Percentiles rank a stretch among this genome's conserved stretches.
Conservation (phyloP, 2,113 vertebrate genomes). For the Ardeotis arabs region DNA sequence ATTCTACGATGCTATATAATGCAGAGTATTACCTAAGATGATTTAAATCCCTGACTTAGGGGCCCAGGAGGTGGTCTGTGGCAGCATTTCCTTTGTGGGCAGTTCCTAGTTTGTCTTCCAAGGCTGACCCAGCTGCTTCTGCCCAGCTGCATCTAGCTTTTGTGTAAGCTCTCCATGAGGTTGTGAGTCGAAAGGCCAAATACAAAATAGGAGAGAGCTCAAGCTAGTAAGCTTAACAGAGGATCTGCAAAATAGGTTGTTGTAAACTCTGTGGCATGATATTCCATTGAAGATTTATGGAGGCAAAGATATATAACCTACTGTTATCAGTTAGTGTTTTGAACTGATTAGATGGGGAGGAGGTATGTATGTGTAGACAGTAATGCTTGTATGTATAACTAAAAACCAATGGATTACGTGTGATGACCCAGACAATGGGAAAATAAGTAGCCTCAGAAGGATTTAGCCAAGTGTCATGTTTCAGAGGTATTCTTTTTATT, state of each 20-base stretch:
- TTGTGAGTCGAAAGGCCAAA: background rate
- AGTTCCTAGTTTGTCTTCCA: background rate
- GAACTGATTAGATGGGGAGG: background rate
- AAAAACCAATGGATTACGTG: background rate
- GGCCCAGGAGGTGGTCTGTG: no score
- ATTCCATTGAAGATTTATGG: background rate
- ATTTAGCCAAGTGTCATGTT: background rate
- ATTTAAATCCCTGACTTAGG: background rate
- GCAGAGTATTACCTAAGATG: background rate
- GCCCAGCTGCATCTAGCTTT: background rate
- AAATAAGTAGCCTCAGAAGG: background rate
- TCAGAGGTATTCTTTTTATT: background rate
- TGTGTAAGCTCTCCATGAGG: background rate
- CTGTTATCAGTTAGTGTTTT: background rate
- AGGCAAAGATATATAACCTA: background rate
- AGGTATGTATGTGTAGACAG: background rate
- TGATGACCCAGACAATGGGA: background rate
- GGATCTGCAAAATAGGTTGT: background rate
- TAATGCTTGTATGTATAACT: background rate
- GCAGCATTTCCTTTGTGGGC: background rate
- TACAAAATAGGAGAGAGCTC: background rate
- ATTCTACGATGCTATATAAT: background rate
- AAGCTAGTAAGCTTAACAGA: background rate
- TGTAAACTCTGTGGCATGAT: background rate
- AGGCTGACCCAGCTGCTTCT: background rate